These are phyloP conservation scores for Leucoptera coffeella DNA, from an alignment of 2,888 invertebrate genomes.

Conservation along the genomic window DNA sequence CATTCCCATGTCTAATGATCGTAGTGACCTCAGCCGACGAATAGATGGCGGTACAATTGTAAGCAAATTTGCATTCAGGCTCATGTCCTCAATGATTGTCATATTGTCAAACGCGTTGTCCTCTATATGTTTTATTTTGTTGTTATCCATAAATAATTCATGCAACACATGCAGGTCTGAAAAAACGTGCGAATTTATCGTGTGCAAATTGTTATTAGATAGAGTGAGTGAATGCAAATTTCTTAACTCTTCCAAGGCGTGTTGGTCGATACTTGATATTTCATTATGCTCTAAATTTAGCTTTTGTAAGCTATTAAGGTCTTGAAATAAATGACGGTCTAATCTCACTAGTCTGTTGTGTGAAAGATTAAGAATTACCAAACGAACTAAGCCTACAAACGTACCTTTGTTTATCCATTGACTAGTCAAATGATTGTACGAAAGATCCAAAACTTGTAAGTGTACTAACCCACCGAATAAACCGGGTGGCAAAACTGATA, in stretches of 20 bases:
- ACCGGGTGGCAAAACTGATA: conserved; percentile 67
- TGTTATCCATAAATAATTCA: conserved; percentile 68
- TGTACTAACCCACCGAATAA: conserved; percentile 66
- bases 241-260: conserved; percentile 66
- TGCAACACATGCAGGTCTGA: conserved; percentile 66
- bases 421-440: conserved; percentile 64
- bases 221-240: conserved; percentile 72
- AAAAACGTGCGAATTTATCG: conserved; percentile 62
- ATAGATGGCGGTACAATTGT: conserved; percentile 62
- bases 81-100: conserved; percentile 69
- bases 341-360: conserved; percentile 63
- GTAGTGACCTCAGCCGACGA: conserved; percentile 60
- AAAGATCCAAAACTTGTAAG: conserved; percentile 66
- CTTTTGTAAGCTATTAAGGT: conserved; percentile 68
- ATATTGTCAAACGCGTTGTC: conserved; percentile 69
- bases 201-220: conserved; percentile 62
- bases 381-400: conserved; percentile 64
- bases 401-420: conserved; percentile 71
- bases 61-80: conserved; percentile 65
- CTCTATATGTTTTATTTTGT: conserved; percentile 62
- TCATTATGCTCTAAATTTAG: conserved; percentile 68
- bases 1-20: conserved; percentile 75
- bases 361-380: conserved; percentile 69
- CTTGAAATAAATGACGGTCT: conserved; percentile 65
- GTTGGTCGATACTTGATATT: conserved; percentile 61